Percentiles rank a stretch among this genome's conserved stretches.
Conservation (phyloP, 2,797 vertebrate genomes). For the Anas georgica region DNA sequence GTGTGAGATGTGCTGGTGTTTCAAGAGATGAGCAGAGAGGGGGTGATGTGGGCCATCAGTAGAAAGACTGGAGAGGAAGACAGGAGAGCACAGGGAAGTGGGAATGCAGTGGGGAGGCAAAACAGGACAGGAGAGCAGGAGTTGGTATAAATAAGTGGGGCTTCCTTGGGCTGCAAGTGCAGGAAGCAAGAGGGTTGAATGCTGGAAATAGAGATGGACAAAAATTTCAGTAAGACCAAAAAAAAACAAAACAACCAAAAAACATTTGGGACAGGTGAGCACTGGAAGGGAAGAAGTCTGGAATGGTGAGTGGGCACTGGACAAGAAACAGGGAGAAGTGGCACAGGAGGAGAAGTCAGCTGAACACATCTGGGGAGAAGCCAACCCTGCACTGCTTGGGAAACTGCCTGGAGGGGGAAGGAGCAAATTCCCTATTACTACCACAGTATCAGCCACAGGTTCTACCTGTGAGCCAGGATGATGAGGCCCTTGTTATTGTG, state of each 20-base stretch:
- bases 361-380: not conserved
- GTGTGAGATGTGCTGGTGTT: not conserved
- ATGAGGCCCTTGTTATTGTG: not conserved
- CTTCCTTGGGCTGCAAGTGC: not conserved
- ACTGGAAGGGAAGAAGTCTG: not conserved
- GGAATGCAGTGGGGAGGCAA: not conserved
- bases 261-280: not conserved
- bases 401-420: not conserved
- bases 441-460: not conserved
- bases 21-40: not conserved
- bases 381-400: not conserved
- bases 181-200: not conserved
- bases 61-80: not conserved
- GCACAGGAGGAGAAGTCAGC: not conserved
- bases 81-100: not conserved
- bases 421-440: not conserved
- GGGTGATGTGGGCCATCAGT: accelerated
- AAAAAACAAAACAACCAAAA: too few relatives aligned
- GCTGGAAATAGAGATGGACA: not conserved
- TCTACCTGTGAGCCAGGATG: not conserved
- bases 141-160: not conserved
- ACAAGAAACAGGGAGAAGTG: not conserved
- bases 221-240: not conserved
- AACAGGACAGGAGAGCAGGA: not conserved
- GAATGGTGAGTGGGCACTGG: accelerated